Evolutionary conservation across 2,888 invertebrate species (phyloP), one percentile per base, ranked within the genome.

Genomic region (Synergus itoensis): DNA sequence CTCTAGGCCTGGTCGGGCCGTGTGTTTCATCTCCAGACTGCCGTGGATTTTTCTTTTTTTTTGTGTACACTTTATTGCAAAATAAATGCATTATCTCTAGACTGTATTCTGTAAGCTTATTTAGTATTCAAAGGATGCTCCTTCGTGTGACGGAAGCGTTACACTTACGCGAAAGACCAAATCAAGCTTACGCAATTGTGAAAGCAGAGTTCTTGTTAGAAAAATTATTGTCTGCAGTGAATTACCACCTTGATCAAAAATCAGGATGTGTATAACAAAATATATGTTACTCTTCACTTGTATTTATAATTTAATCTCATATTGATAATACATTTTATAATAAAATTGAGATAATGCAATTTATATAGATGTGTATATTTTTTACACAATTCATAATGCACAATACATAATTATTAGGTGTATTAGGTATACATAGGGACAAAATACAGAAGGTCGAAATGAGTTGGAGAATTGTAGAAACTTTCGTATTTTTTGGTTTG

Each of bases 131-230:
- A 78, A 73, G 77, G 77, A 57, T 77, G 64, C 43, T 76, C 76
- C 76, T n/a, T 76, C 43, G 43, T 77, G 81, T 79, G 77, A 81
- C 81, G 82, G 82, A 83, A 83, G 81, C 77, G 81, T 79, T 83
- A 83, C 77, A 82, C 80, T 83, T 81, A 77, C 45, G 57, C 76
- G 28, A 73, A 73, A 73, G 69, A 14, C 12, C 4, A 78, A 78
- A 79, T 75, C 73, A 63, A 67, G 4, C 48, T 81, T 80, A 67
- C 77, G 80, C 77, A 83, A 82, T 48, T 60, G 82, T 79, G 83
- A 83, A 83, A 83, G 83, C 76, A 79, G 64, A 78, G 57, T 28
- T 69, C 45, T 57, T 40, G 60, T 62, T 79, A 62, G 67, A 77
- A 40, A 69, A 69, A 79, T 69, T 77, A 76, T 79, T 76, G 11